Percentiles rank a stretch among this genome's conserved stretches.
phyloP scores from a whole-genome alignment of 2,888 invertebrate species.

The Zygaena filipendulae region DNA sequence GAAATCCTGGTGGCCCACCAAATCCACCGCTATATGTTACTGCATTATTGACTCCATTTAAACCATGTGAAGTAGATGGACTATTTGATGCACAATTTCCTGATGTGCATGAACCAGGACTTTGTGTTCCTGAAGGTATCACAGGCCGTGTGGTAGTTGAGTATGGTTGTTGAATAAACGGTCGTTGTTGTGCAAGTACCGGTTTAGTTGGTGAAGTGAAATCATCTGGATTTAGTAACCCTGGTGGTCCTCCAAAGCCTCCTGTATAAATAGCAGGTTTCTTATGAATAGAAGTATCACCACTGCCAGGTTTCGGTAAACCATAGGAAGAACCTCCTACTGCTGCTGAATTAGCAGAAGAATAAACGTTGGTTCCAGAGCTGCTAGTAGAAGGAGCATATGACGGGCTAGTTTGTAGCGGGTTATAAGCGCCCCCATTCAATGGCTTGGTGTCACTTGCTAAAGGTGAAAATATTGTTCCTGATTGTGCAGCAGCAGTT shows the following conservation, averaged over 20 bases:
- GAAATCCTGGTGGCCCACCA: conserved; percentile 31
- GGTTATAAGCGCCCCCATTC: too few species aligned
- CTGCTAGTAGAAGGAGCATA: background rate
- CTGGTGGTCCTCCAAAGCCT: conserved; percentile 21
- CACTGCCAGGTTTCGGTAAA: conserved; percentile 7
- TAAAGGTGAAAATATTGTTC: too few species aligned
- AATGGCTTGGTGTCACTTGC: too few species aligned
- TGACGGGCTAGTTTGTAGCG: too few species aligned
- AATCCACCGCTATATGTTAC: too few species aligned
- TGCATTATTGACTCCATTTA: too few species aligned
- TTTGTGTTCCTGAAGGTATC: too few species aligned
- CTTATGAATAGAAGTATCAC: conserved; percentile 4
- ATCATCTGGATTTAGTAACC: conserved; percentile 11
- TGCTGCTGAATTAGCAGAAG: conserved; percentile 6
- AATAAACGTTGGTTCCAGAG: conserved; percentile 2
- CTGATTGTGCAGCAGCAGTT: too few species aligned
- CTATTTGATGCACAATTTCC: too few species aligned
- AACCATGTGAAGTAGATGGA: too few species aligned
- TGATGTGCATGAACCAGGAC: too few species aligned
- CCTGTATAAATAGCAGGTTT: conserved; percentile 21
- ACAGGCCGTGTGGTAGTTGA: too few species aligned
- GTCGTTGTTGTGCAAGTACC: conserved; percentile 5
- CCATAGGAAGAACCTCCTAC: conserved; percentile 5
- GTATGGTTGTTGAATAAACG: conserved; percentile 22
- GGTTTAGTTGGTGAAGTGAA: conserved; percentile 2